Evolutionary conservation across 2,797 vertebrate species (phyloP).

Genomic region (Crypturellus tataupa): DNA sequence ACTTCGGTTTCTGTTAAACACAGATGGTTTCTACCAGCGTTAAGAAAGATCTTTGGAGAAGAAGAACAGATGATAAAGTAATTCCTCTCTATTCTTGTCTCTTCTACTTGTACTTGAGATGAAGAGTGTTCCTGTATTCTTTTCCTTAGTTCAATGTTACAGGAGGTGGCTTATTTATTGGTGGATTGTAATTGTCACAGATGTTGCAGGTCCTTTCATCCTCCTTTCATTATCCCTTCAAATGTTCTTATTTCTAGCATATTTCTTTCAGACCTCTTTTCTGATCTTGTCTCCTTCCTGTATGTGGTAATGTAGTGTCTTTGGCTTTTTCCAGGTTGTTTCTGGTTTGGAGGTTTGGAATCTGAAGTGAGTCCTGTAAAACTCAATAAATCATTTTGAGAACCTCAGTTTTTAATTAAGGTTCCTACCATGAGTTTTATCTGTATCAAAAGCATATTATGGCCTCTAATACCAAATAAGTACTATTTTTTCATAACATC

Average conservation of each 20-base stretch:
- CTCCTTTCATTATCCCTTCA: background rate
- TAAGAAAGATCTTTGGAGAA: background rate
- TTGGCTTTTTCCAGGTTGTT: background rate
- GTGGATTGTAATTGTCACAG: background rate
- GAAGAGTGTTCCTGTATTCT: background rate
- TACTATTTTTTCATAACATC: background rate
- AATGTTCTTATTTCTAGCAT: accelerated
- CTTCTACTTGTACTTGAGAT: accelerated
- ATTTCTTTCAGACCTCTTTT: background rate
- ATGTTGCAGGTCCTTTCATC: background rate
- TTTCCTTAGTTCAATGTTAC: background rate
- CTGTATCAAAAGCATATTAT: background rate
- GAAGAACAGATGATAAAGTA: background rate
- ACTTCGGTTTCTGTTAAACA: background rate
- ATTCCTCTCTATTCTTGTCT: background rate
- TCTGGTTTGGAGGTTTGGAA: background rate
- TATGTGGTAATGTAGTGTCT: background rate
- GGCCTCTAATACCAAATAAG: background rate
- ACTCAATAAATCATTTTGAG: background rate
- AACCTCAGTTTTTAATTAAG: background rate
- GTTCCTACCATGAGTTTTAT: background rate
- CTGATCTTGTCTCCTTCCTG: background rate
- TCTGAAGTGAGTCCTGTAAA: background rate
- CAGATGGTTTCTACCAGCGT: background rate
- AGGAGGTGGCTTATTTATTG: background rate